These are phyloP conservation scores for Itoplectis maculator DNA, from an alignment of 2,888 invertebrate genomes.

Conservation along the genomic window DNA sequence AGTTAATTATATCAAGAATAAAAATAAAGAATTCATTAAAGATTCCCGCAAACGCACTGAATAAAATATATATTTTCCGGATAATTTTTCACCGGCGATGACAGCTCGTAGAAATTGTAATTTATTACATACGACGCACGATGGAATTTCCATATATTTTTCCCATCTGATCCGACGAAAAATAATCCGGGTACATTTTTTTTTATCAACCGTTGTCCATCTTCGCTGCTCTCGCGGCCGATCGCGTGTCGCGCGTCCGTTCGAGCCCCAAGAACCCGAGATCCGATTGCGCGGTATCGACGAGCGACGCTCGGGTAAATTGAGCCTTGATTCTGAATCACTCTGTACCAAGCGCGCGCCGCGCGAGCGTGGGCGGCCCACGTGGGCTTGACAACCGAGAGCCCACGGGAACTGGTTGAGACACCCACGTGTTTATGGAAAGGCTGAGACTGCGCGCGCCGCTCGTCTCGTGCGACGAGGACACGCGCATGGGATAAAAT, in stretches of 20 bases:
- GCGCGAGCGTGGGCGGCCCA: conserved; percentile 81
- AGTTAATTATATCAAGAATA: too few species aligned
- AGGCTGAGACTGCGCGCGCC: conserved; percentile 43
- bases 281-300: not conserved
- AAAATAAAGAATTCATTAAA: too few species aligned
- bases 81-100: too few species aligned
- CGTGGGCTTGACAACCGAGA: conserved; percentile 83
- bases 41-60: too few species aligned
- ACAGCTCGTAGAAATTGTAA: too few species aligned
- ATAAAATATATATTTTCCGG: too few species aligned
- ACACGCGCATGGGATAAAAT: conserved; percentile 55
- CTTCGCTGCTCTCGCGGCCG: too few species aligned
- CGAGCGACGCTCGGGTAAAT: conserved; percentile 14
- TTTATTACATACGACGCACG: too few species aligned
- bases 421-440: conserved; percentile 81
- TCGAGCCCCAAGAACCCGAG: not conserved
- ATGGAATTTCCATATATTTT: too few species aligned
- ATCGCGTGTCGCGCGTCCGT: not conserved
- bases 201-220: not conserved
- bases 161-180: too few species aligned
- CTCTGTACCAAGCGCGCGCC: conserved; percentile 59
- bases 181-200: too few species aligned
- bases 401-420: conserved; percentile 83
- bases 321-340: conserved; percentile 58
- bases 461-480: conserved; percentile 39